Evolutionary conservation across 2,797 vertebrate genomes (phyloP).

Genomic region (Naso thynnoides): DNA sequence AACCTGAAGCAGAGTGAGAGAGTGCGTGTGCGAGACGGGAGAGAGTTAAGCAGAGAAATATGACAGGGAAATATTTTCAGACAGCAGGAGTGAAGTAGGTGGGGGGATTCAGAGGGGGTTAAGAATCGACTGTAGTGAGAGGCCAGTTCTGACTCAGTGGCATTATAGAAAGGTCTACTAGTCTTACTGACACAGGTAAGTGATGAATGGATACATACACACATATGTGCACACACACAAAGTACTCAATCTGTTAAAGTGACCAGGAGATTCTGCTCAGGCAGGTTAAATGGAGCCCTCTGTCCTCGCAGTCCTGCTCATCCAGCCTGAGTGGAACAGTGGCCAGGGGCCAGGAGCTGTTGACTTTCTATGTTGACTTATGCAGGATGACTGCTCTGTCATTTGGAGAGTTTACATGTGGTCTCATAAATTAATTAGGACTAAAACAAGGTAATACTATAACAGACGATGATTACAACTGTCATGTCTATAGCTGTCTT

Average conservation of each 20-base stretch:
- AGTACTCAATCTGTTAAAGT: constrained; percentile 52
- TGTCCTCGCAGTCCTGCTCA: constrained; percentile 43
- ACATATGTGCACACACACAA: constrained; percentile 4
- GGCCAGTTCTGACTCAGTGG: constrained; percentile 37
- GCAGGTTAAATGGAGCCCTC: constrained; percentile 67
- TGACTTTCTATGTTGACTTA: constrained; percentile 62
- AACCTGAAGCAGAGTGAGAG: constrained; percentile 19
- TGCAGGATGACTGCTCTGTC: constrained; percentile 21
- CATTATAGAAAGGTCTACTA: constrained; percentile 1
- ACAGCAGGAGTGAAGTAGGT: neutral
- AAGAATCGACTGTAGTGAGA: constrained; percentile 17
- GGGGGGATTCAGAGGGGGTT: constrained; percentile 22
- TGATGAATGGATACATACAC: neutral
- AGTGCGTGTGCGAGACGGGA: neutral
- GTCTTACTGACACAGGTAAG: constrained; percentile 10
- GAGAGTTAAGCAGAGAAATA: neutral
- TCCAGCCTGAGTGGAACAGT: constrained; percentile 35
- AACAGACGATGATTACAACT: neutral
- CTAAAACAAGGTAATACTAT: constrained; percentile 14
- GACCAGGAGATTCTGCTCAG: constrained; percentile 40
- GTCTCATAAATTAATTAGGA: constrained; percentile 34
- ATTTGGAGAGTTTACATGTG: constrained; percentile 25
- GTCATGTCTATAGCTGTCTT: too few species aligned
- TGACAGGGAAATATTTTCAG: constrained; percentile 10
- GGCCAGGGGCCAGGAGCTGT: constrained; percentile 28